These are phyloP conservation scores for Drosophila mercatorum DNA, from an alignment of 2,888 invertebrate species.

Conservation along the genomic window DNA sequence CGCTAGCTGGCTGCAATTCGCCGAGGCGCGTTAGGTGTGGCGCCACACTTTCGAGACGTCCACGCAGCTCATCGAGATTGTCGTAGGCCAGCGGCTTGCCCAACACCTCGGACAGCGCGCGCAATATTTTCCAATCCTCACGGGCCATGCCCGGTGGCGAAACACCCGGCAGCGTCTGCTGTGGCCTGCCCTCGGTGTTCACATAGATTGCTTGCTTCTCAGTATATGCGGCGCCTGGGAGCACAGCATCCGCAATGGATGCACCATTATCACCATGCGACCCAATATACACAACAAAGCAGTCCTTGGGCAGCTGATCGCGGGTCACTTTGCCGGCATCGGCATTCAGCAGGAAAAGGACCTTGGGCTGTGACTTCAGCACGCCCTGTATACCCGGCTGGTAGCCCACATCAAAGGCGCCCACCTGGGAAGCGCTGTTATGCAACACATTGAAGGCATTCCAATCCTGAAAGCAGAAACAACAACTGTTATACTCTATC, in stretches of 20 bases:
- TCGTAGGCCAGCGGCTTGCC: slow-evolving; percentile 94
- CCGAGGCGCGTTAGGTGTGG: slow-evolving; percentile 96
- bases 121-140: slow-evolving; percentile 99
- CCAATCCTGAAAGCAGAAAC: slow-evolving; percentile 85
- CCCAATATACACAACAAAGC: slow-evolving; percentile 95
- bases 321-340: slow-evolving; percentile 92
- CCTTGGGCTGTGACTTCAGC: slow-evolving; percentile 89
- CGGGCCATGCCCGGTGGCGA: slow-evolving; percentile 96
- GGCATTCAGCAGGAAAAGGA: slow-evolving; percentile 97
- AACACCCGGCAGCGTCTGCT: slow-evolving; percentile 94
- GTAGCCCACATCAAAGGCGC: slow-evolving; percentile 98
- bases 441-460: slow-evolving; percentile 97
- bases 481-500: neutral
- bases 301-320: slow-evolving; percentile 91
- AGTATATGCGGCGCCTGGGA: slow-evolving; percentile 99
- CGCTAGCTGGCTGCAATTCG: slow-evolving; percentile 92
- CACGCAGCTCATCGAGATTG: slow-evolving; percentile 91
- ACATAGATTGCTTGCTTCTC: slow-evolving; percentile 99
- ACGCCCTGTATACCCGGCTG: slow-evolving; percentile 88
- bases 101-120: slow-evolving; percentile 96
- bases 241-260: slow-evolving; percentile 94
- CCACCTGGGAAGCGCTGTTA: slow-evolving; percentile 95
- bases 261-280: slow-evolving; percentile 99
- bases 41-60: slow-evolving; percentile 92
- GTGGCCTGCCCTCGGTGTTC: slow-evolving; percentile 98